phyloP scores from a whole-genome alignment of 1,140 invertebrate genomes.

The Teleopsis dalmanni region DNA sequence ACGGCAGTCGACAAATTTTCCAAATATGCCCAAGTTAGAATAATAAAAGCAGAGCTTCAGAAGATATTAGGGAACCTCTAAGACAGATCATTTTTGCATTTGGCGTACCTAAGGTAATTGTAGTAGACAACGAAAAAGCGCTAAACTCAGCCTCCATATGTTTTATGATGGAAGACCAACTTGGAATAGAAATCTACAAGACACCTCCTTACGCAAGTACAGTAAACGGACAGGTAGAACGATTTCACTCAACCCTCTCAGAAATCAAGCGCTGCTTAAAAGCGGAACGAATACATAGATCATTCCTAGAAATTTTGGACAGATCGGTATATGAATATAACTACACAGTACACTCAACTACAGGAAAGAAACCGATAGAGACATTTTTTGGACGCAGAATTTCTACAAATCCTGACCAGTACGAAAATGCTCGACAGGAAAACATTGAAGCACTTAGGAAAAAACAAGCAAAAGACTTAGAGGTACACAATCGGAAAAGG shows the following conservation, averaged over 20 bases:
- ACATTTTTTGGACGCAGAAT: slow-evolving; percentile 3
- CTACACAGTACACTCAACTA: slow-evolving; percentile 8
- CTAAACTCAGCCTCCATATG: slow-evolving; percentile 7
- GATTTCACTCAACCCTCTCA: slow-evolving; percentile 16
- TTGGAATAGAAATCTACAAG: slow-evolving; percentile 1
- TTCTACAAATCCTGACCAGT: neutral
- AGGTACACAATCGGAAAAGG: slow-evolving; percentile 7
- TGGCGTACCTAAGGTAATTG: slow-evolving; percentile 5
- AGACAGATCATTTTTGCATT: neutral
- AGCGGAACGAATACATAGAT: neutral
- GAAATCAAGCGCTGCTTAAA: slow-evolving; percentile 14
- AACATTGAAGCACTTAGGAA: slow-evolving; percentile 1
- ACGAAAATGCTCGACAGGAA: neutral
- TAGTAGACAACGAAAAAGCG: slow-evolving; percentile 14
- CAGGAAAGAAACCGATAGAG: slow-evolving; percentile 7
- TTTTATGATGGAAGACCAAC: slow-evolving; percentile 5
- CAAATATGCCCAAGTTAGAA: slow-evolving; percentile 12
- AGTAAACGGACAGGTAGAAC: slow-evolving; percentile 15
- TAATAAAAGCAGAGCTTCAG: slow-evolving; percentile 12
- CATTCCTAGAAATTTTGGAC: slow-evolving; percentile 8
- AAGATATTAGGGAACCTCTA: slow-evolving; percentile 11
- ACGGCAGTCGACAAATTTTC: slow-evolving; percentile 18
- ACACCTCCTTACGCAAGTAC: slow-evolving; percentile 9
- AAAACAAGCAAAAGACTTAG: slow-evolving; percentile 7
- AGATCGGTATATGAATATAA: slow-evolving; percentile 14